Conservation (phyloP, 92 coral and sea anemone genomes). For the Phenganax stokvisi region DNA sequence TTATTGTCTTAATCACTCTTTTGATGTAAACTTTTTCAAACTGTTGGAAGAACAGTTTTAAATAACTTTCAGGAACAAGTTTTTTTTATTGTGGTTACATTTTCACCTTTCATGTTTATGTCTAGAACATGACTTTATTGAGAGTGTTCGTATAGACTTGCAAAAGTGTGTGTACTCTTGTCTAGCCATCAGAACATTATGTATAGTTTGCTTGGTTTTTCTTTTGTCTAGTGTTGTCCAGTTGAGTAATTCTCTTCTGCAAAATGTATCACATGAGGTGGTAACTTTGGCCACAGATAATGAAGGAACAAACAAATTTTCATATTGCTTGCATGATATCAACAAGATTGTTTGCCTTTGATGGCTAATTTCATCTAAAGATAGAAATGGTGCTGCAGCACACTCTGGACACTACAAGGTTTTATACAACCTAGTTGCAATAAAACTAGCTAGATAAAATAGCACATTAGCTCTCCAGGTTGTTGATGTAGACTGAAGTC, state of each 20-base stretch:
- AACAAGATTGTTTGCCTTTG: not conserved
- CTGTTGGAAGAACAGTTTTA: not conserved
- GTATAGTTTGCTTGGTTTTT: not conserved
- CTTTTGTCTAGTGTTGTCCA: slow-evolving; percentile 7
- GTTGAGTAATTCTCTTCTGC: slow-evolving; percentile 11
- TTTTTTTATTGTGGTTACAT: not conserved
- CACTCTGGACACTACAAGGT: slow-evolving; percentile 14
- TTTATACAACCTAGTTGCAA: slow-evolving; percentile 5
- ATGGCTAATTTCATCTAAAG: slow-evolving; percentile 10
- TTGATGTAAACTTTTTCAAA: not conserved
- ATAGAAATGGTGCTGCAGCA: slow-evolving; percentile 16
- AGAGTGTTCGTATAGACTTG: slow-evolving; percentile 8
- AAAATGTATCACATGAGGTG: slow-evolving; percentile 13
- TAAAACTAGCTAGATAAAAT: slow-evolving; percentile 5
- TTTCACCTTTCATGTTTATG: not conserved
- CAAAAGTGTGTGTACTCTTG: slow-evolving; percentile 2
- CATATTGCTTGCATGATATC: slow-evolving; percentile 12
- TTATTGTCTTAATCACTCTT: not conserved
- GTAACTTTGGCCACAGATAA: slow-evolving; percentile 7
- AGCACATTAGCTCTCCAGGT: slow-evolving; percentile 17
- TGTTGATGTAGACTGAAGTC: not conserved
- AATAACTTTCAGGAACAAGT: not conserved
- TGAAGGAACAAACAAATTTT: slow-evolving; percentile 1
- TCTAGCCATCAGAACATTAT: not conserved
- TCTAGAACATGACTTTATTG: not conserved